These are phyloP conservation scores for Sinohyriopsis cumingii DNA, from an alignment of 2,888 invertebrate species.

Conservation along the genomic window DNA sequence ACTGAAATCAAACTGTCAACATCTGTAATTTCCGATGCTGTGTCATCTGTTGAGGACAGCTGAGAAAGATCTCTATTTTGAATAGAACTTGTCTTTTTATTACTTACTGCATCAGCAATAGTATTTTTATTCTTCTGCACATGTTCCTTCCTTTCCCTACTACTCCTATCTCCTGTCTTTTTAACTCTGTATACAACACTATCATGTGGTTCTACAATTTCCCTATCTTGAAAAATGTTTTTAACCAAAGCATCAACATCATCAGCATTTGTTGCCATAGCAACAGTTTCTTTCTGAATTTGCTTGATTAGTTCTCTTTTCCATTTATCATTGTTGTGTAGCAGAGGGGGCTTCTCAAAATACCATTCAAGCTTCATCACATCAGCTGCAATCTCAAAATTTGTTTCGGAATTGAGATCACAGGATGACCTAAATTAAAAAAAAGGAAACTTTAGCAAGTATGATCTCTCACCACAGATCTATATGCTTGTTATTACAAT, in stretches of 20 bases:
- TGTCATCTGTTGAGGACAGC: background rate
- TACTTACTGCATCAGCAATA: too few species aligned
- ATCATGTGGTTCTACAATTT: constrained; percentile 24
- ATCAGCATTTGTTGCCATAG: constrained; percentile 2
- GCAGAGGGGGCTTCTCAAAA: constrained; percentile 85
- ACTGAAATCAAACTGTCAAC: constrained; percentile 33
- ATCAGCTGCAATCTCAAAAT: constrained; percentile 77
- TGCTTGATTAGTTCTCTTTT: constrained; percentile 72
- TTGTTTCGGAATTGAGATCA: too few species aligned
- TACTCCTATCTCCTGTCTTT: constrained; percentile 1
- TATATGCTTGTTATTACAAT: background rate
- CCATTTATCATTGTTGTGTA: constrained; percentile 84
- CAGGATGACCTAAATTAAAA: background rate
- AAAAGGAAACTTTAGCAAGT: background rate
- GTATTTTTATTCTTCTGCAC: too few species aligned
- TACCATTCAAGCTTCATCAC: constrained; percentile 88
- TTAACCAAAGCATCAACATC: constrained; percentile 4
- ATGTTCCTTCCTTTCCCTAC: too few species aligned
- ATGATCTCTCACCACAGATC: background rate
- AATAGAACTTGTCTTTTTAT: background rate
- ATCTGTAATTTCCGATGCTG: constrained; percentile 5
- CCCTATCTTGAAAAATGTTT: constrained; percentile 20
- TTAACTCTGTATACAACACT: constrained; percentile 22
- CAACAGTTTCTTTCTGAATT: constrained; percentile 29
- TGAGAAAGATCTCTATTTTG: background rate